Percentiles rank a stretch among this genome's conserved stretches.
Conservation (phyloP, 2,797 vertebrate genomes). For the Rallus crepitans region DNA sequence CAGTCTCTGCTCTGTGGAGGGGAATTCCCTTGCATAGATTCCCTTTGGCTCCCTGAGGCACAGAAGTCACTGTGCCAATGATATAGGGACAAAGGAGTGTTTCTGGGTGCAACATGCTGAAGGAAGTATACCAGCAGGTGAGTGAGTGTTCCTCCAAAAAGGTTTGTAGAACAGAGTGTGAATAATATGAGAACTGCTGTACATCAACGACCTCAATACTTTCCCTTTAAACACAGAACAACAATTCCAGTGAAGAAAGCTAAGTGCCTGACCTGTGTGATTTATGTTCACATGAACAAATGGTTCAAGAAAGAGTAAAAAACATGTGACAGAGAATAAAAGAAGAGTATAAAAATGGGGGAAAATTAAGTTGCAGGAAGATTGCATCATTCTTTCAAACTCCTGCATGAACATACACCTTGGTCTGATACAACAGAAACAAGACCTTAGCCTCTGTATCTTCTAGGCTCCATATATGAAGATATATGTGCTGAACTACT, state of each 20-base stretch:
- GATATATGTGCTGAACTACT: background rate
- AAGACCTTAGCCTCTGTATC: background rate
- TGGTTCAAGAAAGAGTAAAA: background rate
- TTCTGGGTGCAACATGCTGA: background rate
- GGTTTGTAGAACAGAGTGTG: background rate
- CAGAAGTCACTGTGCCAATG: background rate
- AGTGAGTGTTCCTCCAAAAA: background rate
- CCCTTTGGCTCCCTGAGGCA: background rate
- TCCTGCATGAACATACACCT: background rate
- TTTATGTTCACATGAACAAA: background rate
- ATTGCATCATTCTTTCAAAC: background rate
- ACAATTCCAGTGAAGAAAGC: background rate
- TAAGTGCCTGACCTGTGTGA: background rate
- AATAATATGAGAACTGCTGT: background rate
- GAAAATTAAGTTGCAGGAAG: background rate
- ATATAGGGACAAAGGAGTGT: background rate
- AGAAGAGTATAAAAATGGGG: background rate
- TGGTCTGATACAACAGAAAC: background rate
- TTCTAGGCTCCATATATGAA: background rate
- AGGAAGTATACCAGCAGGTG: background rate
- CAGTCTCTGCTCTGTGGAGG: accelerated
- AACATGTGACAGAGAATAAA: background rate
- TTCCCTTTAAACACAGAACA: background rate
- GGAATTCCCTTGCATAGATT: background rate
- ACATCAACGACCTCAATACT: background rate